Evolutionary conservation across 2,113 vertebrate species (phyloP), one percentile per base, ranked within the genome.

Genomic region (Hemiprocne comata): DNA sequence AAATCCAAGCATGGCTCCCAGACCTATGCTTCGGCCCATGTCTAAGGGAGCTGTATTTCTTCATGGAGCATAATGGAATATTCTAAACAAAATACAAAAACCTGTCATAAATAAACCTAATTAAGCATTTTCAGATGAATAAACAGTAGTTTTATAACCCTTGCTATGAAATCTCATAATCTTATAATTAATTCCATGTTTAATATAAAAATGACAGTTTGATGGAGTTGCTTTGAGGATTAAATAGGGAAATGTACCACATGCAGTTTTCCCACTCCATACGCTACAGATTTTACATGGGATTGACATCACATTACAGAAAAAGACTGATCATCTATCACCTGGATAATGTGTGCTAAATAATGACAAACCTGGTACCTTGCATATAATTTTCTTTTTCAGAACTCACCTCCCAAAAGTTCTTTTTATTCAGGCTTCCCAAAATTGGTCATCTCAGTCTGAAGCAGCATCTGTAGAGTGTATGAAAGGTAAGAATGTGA

Each of bases 401-500:
- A 17, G 23, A 90, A 26, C 6, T 46, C 33, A 62, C 9, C 36
- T 93, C 33, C 31, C 53, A 7, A 34, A 86, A 34, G 13, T 61
- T 88, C 28, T 81, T 44, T 87, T 80, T 84, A 72, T 64, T 80
- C 51, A 46, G 9, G 2, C 79, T 83, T 82, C 67, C 72, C 42
- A 23, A 46, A 1, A 78, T 1, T n/a, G 48, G 34, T 64, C 82
- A 71, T 71, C 55, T 88, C 67, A n/a, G 48, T 54, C 81, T 71
- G 60, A 77, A 71, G 60, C 90, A 86, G 38, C 69, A 95, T 91
- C 82, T 83, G 51, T 77, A 36, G 5, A 71, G 48, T 51, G 72
- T 88, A 31, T 85, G 90, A 88, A 96, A 96, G 81, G 65, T 90
- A 94, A 95, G 94, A 96, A 96, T 80, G 93, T 94, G 94, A 74